Evolutionary conservation across 2,888 invertebrate genomes (phyloP), one percentile per base, ranked within the genome.

Genomic region (Rhagonycha lutea): DNA sequence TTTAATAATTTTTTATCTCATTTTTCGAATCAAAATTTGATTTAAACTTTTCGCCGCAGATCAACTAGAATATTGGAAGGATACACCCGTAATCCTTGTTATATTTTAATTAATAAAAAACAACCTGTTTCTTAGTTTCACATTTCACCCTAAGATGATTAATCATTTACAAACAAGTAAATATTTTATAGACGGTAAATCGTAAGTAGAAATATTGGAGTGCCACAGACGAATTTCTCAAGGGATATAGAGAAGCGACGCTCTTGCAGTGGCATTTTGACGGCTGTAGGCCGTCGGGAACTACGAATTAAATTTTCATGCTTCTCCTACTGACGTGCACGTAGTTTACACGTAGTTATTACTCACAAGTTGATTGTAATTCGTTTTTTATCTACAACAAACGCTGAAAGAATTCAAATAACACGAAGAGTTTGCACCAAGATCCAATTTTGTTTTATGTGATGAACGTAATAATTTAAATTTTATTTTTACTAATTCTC

Each of bases 161-260:
- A 61, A 73, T 76, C 73, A 79, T 74, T 78, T 73, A 78, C 76
- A 69, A 32, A 72, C 72, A 74, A 74, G 81, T 81, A 81, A 81
- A 81, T 81, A 81, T 78, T 80, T 81, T 79, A 80, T 80, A 79
- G 79, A 79, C 80, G 73, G 78, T 81, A 80, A 81, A 80, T 80
- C 81, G 80, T 70, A 75, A 73, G 75, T 75, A 78, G 75, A 78
- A 78, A 78, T 76, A 76, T 74, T 67, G 75, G 76, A 76, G 78
- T 72, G 78, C 78, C 77, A 73, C 76, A 74, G 69, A 28, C 73
- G 78, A 79, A 80, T 81, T 81, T 80, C 81, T 80, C 81, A 69
- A 69, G 79, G 81, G 81, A 81, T 77, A 72, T 70, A 77, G 80
- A 78, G 76, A 80, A 81, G 79, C 80, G 79, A 81, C 81, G 80